Conservation (phyloP, 2,888 invertebrate genomes). For the Caradrina kadenii region DNA sequence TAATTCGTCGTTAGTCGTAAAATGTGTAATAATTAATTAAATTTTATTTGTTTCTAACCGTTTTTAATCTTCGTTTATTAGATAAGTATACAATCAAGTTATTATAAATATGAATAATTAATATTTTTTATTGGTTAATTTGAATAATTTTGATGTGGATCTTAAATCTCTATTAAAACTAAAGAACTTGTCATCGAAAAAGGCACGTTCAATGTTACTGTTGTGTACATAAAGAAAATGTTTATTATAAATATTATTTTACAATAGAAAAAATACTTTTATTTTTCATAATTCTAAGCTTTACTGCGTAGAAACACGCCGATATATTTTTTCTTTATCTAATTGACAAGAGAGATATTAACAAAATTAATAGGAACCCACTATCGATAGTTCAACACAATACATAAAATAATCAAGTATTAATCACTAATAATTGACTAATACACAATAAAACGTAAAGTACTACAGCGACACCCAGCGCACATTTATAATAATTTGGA, state of each 20-base stretch:
- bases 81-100: slow-evolving; percentile 11
- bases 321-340: not conserved
- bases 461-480: slow-evolving; percentile 55
- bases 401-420: slow-evolving; percentile 28
- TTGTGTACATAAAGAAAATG: slow-evolving; percentile 12
- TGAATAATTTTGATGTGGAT: slow-evolving; percentile 38
- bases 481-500: slow-evolving; percentile 44
- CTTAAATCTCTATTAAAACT: slow-evolving; percentile 42
- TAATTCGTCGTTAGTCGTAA: slow-evolving; percentile 1
- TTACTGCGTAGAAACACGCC: not conserved
- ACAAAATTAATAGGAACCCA: too few species aligned
- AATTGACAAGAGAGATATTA: too few species aligned
- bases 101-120: slow-evolving; percentile 50
- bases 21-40: slow-evolving; percentile 15
- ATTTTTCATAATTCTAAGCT: not conserved
- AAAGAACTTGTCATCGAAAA: slow-evolving; percentile 41
- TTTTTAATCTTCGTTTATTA: slow-evolving; percentile 27
- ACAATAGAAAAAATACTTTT: not conserved
- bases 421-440: slow-evolving; percentile 34
- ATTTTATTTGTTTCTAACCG: slow-evolving; percentile 29
- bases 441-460: slow-evolving; percentile 42
- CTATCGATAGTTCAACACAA: not conserved
- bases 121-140: slow-evolving; percentile 42
- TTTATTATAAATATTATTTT: not conserved
- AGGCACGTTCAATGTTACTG: slow-evolving; percentile 6